These are phyloP conservation scores for Ascaphus truei DNA, from an alignment of 2,113 vertebrate species.

Conservation along the genomic window DNA sequence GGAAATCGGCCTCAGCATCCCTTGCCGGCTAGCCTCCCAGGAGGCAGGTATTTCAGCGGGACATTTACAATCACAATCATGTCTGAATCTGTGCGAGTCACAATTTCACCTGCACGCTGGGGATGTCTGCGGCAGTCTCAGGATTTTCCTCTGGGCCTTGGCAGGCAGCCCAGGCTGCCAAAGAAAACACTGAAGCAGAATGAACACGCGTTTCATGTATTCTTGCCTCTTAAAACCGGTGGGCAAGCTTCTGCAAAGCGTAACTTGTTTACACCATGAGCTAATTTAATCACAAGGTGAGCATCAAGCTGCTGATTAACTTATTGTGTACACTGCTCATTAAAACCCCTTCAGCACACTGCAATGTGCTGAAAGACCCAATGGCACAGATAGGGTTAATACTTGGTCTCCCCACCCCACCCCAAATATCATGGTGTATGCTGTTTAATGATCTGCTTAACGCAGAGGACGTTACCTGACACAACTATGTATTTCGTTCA, in stretches of 20 bases:
- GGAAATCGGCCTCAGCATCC: slow-evolving; percentile 46
- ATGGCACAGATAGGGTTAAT: too few relatives aligned
- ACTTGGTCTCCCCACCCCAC: too few relatives aligned
- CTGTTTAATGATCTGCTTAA: too few relatives aligned
- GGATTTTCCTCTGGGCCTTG: slow-evolving; percentile 52
- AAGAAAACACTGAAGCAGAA: slow-evolving; percentile 8
- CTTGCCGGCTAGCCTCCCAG: slow-evolving; percentile 40
- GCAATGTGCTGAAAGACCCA: too few relatives aligned
- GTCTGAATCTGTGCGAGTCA: background rate
- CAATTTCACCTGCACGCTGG: slow-evolving; percentile 44
- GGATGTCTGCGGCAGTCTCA: slow-evolving; percentile 43
- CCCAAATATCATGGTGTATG: too few relatives aligned
- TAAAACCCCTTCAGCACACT: too few relatives aligned
- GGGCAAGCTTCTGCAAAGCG: background rate
- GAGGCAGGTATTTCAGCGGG: slow-evolving; percentile 38
- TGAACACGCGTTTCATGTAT: slow-evolving; percentile 43
- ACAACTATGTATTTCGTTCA: too few relatives aligned
- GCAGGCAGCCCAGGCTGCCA: slow-evolving; percentile 44
- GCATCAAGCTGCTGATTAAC: background rate
- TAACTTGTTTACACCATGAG: too few relatives aligned
- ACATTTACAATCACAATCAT: slow-evolving; percentile 14
- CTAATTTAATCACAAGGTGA: background rate
- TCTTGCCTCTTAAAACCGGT: background rate
- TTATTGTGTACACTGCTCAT: too few relatives aligned
- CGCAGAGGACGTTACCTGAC: too few relatives aligned